These are phyloP conservation scores for Dorcus hopei DNA, from an alignment of 2,888 invertebrate genomes.

Conservation along the genomic window DNA sequence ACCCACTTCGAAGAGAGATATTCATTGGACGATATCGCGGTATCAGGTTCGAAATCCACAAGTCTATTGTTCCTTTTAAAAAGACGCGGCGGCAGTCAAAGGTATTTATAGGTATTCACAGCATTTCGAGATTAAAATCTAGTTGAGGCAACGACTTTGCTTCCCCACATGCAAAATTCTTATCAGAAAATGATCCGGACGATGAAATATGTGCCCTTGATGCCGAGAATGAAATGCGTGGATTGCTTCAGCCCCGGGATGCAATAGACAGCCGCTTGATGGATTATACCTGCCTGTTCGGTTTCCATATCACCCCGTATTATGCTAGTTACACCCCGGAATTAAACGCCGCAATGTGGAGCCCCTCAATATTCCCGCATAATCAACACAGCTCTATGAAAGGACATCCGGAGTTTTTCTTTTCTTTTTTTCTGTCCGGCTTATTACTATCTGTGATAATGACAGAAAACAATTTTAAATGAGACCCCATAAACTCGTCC, in stretches of 20 bases:
- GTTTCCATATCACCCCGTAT: constrained; percentile 18
- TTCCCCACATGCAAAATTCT: constrained; percentile 35
- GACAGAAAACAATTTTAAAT: too few relatives aligned
- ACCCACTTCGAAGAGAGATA: constrained; percentile 6
- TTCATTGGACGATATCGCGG: constrained; percentile 8
- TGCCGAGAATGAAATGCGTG: constrained; percentile 37
- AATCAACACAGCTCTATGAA: constrained; percentile 4
- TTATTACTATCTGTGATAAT: background rate
- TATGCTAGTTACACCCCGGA: constrained; percentile 7
- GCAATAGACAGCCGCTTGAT: constrained; percentile 41
- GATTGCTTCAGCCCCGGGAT: constrained; percentile 37
- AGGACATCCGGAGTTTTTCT: background rate
- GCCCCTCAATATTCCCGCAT: constrained; percentile 18
- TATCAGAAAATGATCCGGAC: constrained; percentile 40
- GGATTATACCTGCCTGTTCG: constrained; percentile 33
- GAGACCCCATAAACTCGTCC: too few relatives aligned
- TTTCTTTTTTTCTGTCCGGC: constrained; percentile 2
- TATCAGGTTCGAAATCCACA: constrained; percentile 8
- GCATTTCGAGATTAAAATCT: constrained; percentile 35
- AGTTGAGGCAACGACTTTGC: constrained; percentile 29
- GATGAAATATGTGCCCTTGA: constrained; percentile 39
- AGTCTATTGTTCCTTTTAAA: constrained; percentile 7
- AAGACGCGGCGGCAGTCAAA: constrained; percentile 15
- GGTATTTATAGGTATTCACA: constrained; percentile 38
- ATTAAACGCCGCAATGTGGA: constrained; percentile 16